Evolutionary conservation across 2,797 vertebrate species (phyloP).

Genomic region (Falco novaeseelandiae): DNA sequence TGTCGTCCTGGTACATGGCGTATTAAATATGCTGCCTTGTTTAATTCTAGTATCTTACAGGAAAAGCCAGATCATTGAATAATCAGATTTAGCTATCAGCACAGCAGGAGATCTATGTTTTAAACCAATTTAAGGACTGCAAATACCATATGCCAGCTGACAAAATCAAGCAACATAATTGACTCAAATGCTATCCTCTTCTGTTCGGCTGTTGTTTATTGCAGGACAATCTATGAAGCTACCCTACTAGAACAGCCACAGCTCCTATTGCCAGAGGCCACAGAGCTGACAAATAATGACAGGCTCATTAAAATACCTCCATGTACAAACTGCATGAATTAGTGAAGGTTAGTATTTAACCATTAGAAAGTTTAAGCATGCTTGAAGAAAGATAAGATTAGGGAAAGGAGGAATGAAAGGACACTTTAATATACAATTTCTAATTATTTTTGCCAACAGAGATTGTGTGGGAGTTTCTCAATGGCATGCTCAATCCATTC

Average conservation of each 20-base stretch:
- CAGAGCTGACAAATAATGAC: background rate
- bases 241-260: background rate
- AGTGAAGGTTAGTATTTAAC: background rate
- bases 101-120: conserved; percentile 65
- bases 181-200: conserved; percentile 60
- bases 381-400: background rate
- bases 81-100: conserved; percentile 74
- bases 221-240: background rate
- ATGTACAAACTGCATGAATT: background rate
- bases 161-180: conserved; percentile 66
- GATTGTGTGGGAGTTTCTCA: background rate
- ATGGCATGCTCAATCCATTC: background rate
- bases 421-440: background rate
- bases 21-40: conserved; percentile 53
- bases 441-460: background rate
- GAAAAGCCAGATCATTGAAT: conserved; percentile 73
- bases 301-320: conserved; percentile 5
- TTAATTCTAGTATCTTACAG: conserved; percentile 64
- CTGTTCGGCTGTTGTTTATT: conserved; percentile 4
- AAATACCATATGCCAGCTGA: conserved; percentile 73
- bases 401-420: background rate
- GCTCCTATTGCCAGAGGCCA: conserved; percentile 5
- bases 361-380: background rate
- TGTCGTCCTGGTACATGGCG: background rate
- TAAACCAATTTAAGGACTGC: conserved; percentile 67